A percentile compares a stretch with the other conserved stretches of the same genome.
Conservation (phyloP, 2,113 vertebrate species). For the Sinocyclocheilus rhinocerous region DNA sequence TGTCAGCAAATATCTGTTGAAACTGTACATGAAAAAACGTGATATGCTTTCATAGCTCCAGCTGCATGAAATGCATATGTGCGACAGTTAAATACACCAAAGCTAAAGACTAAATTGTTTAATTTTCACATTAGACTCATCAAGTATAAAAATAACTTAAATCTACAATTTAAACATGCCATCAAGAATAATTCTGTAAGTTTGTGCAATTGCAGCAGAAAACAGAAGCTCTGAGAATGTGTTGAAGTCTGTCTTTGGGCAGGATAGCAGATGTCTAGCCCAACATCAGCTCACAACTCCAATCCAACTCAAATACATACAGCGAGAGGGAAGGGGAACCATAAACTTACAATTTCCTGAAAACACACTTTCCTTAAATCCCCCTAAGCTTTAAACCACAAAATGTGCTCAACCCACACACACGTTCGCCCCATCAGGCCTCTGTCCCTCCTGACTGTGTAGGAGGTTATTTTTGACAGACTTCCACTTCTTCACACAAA, state of each 20-base stretch:
- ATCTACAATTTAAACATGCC: neutral
- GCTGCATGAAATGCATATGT: neutral
- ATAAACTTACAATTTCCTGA: conserved; percentile 56
- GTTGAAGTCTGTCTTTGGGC: conserved; percentile 10
- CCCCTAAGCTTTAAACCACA: conserved; percentile 44
- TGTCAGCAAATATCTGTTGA: too few relatives aligned
- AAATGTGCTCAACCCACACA: neutral
- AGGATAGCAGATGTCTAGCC: conserved; percentile 19
- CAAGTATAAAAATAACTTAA: neutral
- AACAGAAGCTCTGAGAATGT: conserved; percentile 16
- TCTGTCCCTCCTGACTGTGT: neutral
- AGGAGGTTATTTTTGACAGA: neutral
- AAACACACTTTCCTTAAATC: conserved; percentile 49
- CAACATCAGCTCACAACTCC: neutral
- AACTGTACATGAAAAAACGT: too few relatives aligned
- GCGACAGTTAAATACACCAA: neutral
- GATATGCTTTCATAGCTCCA: too few relatives aligned
- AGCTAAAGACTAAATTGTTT: neutral
- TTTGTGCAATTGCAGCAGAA: neutral
- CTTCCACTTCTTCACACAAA: neutral
- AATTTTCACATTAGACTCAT: neutral
- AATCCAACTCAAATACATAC: conserved; percentile 48
- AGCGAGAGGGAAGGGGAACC: conserved; percentile 18
- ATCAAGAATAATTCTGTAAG: neutral
- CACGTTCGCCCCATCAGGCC: neutral